Evolutionary conservation across 2,888 invertebrate species (phyloP).

Genomic region (Meta bourneti): DNA sequence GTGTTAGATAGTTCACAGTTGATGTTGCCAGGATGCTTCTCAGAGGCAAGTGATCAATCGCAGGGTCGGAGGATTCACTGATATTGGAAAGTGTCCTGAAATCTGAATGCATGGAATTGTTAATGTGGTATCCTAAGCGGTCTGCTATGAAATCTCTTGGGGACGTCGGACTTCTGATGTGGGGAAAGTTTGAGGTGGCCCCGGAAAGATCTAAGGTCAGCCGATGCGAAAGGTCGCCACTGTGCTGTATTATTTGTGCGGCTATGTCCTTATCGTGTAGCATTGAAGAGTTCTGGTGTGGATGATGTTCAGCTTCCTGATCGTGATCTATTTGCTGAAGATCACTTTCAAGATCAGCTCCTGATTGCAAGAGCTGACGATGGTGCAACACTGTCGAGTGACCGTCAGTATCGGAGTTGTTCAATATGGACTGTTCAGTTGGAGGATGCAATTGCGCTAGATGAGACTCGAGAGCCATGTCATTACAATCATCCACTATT

Average conservation of each 20-base stretch:
- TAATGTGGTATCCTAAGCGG: slow-evolving; percentile 40
- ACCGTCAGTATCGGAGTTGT: slow-evolving; percentile 22
- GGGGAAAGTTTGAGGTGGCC: slow-evolving; percentile 49
- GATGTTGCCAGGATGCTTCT: slow-evolving; percentile 49
- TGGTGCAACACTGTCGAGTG: slow-evolving; percentile 33
- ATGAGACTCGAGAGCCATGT: slow-evolving; percentile 41
- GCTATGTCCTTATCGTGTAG: slow-evolving; percentile 60
- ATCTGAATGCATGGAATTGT: slow-evolving; percentile 31
- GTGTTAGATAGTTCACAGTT: slow-evolving; percentile 39
- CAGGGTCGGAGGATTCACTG: slow-evolving; percentile 22
- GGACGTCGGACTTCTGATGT: slow-evolving; percentile 68
- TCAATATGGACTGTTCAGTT: slow-evolving; percentile 17
- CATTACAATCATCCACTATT: slow-evolving; percentile 14
- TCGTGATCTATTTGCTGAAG: slow-evolving; percentile 38
- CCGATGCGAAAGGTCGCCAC: slow-evolving; percentile 38
- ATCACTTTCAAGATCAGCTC: slow-evolving; percentile 21
- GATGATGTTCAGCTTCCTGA: slow-evolving; percentile 12
- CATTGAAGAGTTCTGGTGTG: slow-evolving; percentile 33
- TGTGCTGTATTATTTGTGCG: slow-evolving; percentile 52
- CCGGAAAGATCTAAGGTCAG: slow-evolving; percentile 45
- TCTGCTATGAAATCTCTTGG: slow-evolving; percentile 52
- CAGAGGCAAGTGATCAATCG: slow-evolving; percentile 45
- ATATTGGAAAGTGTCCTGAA: slow-evolving; percentile 41
- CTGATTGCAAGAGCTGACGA: slow-evolving; percentile 47
- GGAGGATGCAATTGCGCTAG: slow-evolving; percentile 47